These are phyloP conservation scores for Anguilla pacifica DNA, from an alignment of 2,797 vertebrate genomes.

Conservation along the genomic window DNA sequence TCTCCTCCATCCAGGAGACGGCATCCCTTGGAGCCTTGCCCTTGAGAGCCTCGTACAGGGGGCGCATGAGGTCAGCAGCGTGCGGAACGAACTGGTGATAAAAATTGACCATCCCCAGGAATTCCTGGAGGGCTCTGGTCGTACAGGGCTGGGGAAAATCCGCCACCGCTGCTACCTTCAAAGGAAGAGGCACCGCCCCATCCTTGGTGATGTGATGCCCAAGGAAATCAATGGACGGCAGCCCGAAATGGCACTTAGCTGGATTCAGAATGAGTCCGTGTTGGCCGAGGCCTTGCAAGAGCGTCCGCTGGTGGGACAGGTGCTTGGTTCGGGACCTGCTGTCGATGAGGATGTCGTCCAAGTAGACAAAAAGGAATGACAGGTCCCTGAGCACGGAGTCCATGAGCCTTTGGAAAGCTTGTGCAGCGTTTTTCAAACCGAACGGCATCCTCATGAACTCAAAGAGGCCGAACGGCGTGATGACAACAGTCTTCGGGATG, in stretches of 20 bases:
- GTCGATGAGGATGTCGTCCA: slow-evolving; percentile 23
- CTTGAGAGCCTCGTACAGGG: neutral
- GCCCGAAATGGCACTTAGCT: slow-evolving; percentile 21
- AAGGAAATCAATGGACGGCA: slow-evolving; percentile 1
- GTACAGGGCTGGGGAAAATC: neutral
- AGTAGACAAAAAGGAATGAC: slow-evolving; percentile 22
- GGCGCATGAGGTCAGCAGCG: neutral
- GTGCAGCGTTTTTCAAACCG: neutral
- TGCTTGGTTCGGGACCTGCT: neutral
- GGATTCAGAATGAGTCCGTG: slow-evolving; percentile 23
- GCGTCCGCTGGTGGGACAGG: neutral
- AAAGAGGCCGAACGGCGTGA: slow-evolving; percentile 2
- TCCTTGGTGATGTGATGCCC: slow-evolving; percentile 8
- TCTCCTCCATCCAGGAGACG: neutral
- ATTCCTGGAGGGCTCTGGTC: neutral
- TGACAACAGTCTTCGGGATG: neutral
- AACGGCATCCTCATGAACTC: neutral
- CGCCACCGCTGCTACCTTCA: neutral
- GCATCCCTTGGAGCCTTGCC: too few relatives aligned
- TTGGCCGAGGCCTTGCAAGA: neutral
- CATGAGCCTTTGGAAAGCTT: neutral
- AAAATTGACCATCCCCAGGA: slow-evolving; percentile 16
- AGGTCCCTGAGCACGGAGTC: neutral
- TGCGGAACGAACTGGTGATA: neutral
- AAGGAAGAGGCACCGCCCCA: neutral